Evolutionary conservation across 2,888 invertebrate species (phyloP), one percentile per base, ranked within the genome.

Genomic region (Phorcus lineatus): DNA sequence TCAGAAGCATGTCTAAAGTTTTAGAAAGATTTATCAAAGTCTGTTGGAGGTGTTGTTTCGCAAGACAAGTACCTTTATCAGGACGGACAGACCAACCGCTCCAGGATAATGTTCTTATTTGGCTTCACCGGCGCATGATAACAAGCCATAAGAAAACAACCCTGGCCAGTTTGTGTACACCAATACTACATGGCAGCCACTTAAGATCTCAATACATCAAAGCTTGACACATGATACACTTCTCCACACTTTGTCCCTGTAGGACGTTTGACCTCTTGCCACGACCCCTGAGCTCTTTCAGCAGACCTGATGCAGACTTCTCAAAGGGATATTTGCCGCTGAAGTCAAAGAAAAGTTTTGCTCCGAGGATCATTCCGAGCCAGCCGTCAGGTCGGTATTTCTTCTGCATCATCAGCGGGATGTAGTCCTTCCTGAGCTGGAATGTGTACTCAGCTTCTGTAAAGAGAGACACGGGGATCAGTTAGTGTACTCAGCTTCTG

Each of bases 401-500:
- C 55, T 86, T 86, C 85, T 92, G 92, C 85, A 92, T 83, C 90
- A 91, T 91, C 24, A 92, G 70, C 0, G 92, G 92, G 52, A 92
- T 89, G 82, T 91, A 90, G 55, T 92, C 90, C 78, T 91, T 92
- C 36, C 89, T 83, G 16, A 90, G 84, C 52, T 91, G 90, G 85
- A 90, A 91, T 28, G 91, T 90, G 82, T 92, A 92, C 80, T 92
- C 92, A 0, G 90, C 91, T 88, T 92, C 92, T 90, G 87, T 16
- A 83, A 82, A 7, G 36, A 7, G 36, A 36, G 36, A 36, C 7
- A 36, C 36, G 7, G 36, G 36, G n/a, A n/a, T n/a, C n/a, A n/a
- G n/a, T n/a, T n/a, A n/a, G n/a, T n/a, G n/a, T n/a, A n/a, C n/a
- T n/a, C n/a, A n/a, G n/a, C n/a, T n/a, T n/a, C n/a, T n/a, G n/a